A percentile compares a stretch with the other conserved stretches of the same genome.
These are phyloP conservation scores for Myathropa florea DNA, from an alignment of 2,888 invertebrate genomes.

Conservation along the genomic window DNA sequence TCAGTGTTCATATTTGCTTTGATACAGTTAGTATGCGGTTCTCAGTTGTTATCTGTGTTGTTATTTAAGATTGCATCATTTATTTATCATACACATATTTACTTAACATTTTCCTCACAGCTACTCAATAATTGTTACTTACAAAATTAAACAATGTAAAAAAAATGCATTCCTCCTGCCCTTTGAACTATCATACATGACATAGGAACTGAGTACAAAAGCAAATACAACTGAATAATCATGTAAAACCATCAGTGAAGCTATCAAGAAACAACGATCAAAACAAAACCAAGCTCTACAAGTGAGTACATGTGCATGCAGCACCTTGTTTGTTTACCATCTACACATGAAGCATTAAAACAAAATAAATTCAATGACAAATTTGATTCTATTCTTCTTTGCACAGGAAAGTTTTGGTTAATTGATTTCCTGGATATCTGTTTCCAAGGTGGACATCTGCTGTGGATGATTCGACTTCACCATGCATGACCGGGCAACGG, in stretches of 20 bases:
- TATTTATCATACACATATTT: constrained; percentile 70
- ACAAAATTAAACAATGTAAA: constrained; percentile 70
- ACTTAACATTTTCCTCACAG: constrained; percentile 41
- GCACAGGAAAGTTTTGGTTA: constrained; percentile 63
- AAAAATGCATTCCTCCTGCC: constrained; percentile 50
- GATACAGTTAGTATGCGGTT: constrained; percentile 53
- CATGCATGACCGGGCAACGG: constrained; percentile 97
- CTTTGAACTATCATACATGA: constrained; percentile 56
- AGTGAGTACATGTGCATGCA: background rate
- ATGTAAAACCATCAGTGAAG: background rate
- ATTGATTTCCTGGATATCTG: constrained; percentile 79
- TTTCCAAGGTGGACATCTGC: constrained; percentile 78
- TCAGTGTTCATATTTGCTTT: constrained; percentile 45
- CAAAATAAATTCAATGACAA: background rate
- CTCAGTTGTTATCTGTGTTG: constrained; percentile 36
- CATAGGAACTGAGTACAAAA: constrained; percentile 20
- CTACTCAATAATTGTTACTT: constrained; percentile 65
- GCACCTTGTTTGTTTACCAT: background rate
- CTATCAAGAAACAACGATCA: background rate
- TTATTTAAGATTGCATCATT: constrained; percentile 47
- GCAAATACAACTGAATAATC: too few relatives aligned
- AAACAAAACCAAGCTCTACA: too few relatives aligned
- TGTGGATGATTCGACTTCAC: constrained; percentile 86
- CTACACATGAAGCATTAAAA: background rate
- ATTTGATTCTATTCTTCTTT: constrained; percentile 7